phyloP scores from a whole-genome alignment of 2,797 vertebrate genomes.

The Ctenosaura bakeri region DNA sequence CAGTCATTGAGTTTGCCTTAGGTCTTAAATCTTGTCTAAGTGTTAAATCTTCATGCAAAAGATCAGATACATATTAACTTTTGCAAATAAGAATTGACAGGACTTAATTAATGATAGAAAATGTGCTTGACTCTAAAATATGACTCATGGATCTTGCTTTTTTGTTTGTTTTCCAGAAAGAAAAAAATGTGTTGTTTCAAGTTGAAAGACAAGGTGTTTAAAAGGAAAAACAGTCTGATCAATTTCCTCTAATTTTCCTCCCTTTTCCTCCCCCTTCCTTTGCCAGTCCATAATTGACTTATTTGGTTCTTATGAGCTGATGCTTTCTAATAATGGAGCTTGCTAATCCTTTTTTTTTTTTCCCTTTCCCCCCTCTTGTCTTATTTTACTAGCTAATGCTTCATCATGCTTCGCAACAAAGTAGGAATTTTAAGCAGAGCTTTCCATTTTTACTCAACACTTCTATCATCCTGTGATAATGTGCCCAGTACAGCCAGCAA shows the following conservation, averaged over 20 bases:
- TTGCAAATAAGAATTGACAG: not conserved
- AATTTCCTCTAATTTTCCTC: not conserved
- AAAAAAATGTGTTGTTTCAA: not conserved
- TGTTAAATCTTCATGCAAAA: not conserved
- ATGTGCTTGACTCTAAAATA: not conserved
- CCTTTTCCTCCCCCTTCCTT: not conserved
- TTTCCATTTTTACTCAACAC: not conserved
- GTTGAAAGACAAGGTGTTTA: not conserved
- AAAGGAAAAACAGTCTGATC: not conserved
- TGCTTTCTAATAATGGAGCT: slow-evolving; percentile 32
- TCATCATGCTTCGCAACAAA: slow-evolving; percentile 24
- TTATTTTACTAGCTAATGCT: slow-evolving; percentile 22
- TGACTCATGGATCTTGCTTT: not conserved
- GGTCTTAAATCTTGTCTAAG: not conserved
- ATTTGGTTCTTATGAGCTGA: slow-evolving; percentile 1
- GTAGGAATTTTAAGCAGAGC: slow-evolving; percentile 32
- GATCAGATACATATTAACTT: not conserved
- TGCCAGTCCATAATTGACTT: slow-evolving; percentile 7
- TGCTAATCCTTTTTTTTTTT: not conserved
- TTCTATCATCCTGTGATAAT: not conserved
- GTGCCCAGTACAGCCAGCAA: not conserved
- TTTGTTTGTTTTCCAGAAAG: not conserved
- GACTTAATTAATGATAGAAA: not conserved
- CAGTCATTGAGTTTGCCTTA: not conserved
- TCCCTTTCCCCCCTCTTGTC: not conserved